Evolutionary conservation across 2,888 invertebrate species (phyloP).

Genomic region (Dyspetes luteomarginatus): DNA sequence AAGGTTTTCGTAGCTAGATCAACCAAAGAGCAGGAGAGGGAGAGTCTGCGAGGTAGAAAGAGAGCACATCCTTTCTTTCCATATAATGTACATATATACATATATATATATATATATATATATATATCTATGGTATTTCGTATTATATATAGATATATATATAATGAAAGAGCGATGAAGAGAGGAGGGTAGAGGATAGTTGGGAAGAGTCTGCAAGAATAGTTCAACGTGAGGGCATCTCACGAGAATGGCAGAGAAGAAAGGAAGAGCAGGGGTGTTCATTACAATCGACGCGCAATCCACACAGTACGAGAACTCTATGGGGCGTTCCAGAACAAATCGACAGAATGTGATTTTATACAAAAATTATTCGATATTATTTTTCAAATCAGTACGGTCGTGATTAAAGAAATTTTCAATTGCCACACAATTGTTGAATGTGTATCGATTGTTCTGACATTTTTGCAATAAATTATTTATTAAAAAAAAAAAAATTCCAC

Average conservation of each 20-base stretch:
- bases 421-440: too few relatives aligned
- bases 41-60: constrained; percentile 23
- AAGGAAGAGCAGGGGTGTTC: constrained; percentile 50
- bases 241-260: constrained; percentile 42
- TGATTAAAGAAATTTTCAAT: too few relatives aligned
- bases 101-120: too few relatives aligned
- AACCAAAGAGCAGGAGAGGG: constrained; percentile 38
- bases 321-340: background rate
- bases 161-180: constrained; percentile 8
- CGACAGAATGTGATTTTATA: too few relatives aligned
- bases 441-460: too few relatives aligned
- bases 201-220: constrained; percentile 64
- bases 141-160: constrained; percentile 2
- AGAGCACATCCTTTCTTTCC: background rate
- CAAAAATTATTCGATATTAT: too few relatives aligned
- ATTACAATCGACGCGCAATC: constrained; percentile 59
- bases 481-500: too few relatives aligned
- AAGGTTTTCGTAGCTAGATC: constrained; percentile 57
- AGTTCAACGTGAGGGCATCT: constrained; percentile 52
- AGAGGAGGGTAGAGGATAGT: constrained; percentile 64
- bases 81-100: too few relatives aligned
- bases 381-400: too few relatives aligned
- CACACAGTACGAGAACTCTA: background rate
- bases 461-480: too few relatives aligned
- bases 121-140: too few relatives aligned